Percentiles rank a stretch among this genome's conserved stretches.
phyloP scores from a whole-genome alignment of 2,113 vertebrate species.

The Litocranius walleri region DNA sequence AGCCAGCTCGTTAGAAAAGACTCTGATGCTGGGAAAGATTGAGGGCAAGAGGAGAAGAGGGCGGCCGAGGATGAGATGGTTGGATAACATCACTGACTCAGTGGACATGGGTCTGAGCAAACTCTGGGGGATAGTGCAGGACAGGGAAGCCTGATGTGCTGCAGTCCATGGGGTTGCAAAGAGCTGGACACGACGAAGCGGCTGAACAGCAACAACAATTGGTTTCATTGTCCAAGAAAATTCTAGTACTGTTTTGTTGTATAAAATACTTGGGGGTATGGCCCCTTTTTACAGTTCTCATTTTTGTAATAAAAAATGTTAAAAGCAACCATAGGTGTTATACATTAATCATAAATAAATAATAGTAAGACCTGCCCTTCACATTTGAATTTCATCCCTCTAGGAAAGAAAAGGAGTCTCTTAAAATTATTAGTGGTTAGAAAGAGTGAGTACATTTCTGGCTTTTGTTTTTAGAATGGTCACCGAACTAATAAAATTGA shows the following conservation, averaged over 20 bases:
- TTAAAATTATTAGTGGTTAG: neutral
- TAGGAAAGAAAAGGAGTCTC: neutral
- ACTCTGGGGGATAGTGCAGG: neutral
- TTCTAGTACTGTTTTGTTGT: neutral
- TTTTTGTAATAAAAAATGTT: constrained; percentile 1
- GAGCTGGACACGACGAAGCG: neutral
- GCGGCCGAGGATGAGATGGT: neutral
- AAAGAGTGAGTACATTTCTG: neutral
- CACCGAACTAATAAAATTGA: neutral
- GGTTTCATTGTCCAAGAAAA: neutral
- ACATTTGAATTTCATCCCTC: neutral
- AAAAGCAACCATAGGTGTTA: neutral
- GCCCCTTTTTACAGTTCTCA: neutral
- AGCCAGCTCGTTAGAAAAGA: neutral
- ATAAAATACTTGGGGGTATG: neutral
- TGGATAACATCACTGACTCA: neutral
- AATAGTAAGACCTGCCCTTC: neutral
- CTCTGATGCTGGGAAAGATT: neutral
- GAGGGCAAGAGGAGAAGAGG: neutral
- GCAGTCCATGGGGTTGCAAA: neutral
- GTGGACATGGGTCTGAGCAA: neutral
- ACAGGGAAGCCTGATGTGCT: neutral
- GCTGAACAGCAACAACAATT: neutral
- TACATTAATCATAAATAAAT: neutral
- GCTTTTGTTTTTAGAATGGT: constrained; percentile 25